Conservation (phyloP, 1,140 invertebrate genomes). For the Neotoxoptera formosana region DNA sequence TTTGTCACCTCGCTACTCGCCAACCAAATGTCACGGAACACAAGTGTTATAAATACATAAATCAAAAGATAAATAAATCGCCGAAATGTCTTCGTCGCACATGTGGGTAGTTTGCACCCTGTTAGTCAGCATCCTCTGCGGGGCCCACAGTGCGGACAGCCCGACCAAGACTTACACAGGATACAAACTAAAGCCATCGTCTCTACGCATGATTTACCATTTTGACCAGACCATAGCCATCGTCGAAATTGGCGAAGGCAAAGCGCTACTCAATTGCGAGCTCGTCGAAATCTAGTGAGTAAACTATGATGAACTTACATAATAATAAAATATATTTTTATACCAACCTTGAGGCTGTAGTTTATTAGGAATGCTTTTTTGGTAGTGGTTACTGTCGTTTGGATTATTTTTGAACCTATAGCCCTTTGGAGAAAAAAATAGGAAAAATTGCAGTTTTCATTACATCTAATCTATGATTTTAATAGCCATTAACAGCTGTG, state of each 20-base stretch:
- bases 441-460: no score
- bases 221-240: slow-evolving; percentile 83
- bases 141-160: neutral
- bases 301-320: neutral
- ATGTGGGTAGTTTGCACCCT: neutral
- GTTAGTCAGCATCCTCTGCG: neutral
- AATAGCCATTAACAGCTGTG: neutral
- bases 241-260: slow-evolving; percentile 72
- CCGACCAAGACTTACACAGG: slow-evolving; percentile 69
- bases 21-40: neutral
- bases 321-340: neutral
- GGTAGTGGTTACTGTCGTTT: neutral
- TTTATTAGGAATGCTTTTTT: neutral
- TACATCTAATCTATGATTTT: neutral
- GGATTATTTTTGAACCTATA: neutral
- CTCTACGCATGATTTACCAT: slow-evolving; percentile 75
- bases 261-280: slow-evolving; percentile 76
- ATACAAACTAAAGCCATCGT: slow-evolving; percentile 69
- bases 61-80: neutral
- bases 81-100: neutral
- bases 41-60: neutral
- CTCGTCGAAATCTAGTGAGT: slow-evolving; percentile 86
- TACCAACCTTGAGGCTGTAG: neutral
- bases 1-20: neutral
- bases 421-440: neutral